Conservation (phyloP, 2,888 invertebrate species). For the Chironomus riparius region DNA sequence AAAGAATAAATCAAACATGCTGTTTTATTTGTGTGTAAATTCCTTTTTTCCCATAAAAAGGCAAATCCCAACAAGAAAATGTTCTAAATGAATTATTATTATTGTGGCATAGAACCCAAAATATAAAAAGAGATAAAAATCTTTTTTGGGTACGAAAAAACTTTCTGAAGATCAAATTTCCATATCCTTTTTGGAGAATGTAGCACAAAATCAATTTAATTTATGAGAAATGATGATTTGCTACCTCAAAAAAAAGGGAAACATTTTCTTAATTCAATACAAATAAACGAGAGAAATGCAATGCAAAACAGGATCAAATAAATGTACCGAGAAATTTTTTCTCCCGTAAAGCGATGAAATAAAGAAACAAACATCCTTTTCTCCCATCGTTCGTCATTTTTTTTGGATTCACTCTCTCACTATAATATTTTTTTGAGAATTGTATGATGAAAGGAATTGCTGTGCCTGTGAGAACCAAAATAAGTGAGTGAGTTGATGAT, state of each 20-base stretch:
- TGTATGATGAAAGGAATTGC: too few species aligned
- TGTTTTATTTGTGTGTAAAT: background rate
- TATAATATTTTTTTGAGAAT: too few species aligned
- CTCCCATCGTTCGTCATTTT: too few species aligned
- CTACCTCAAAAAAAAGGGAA: background rate
- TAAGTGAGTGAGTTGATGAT: too few species aligned
- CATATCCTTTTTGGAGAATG: background rate
- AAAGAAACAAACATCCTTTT: too few species aligned
- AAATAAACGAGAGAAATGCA: background rate
- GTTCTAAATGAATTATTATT: background rate
- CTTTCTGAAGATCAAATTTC: background rate
- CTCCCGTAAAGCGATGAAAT: background rate
- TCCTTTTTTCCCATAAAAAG: background rate
- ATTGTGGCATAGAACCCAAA: background rate
- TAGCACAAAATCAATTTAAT: background rate
- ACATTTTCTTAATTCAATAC: background rate
- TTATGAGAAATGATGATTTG: background rate
- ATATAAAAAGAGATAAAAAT: too few species aligned
- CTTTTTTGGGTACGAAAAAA: too few species aligned
- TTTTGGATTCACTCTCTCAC: too few species aligned
- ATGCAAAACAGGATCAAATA: slow-evolving; percentile 15
- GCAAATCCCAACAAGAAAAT: background rate
- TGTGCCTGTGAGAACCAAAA: too few species aligned
- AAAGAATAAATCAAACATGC: background rate
- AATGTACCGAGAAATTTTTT: background rate